Evolutionary conservation across 37 sponge, comb jelly and placozoan species (phyloP), one percentile per base, ranked within the genome.

Genomic region (Lycopodina hypogea): DNA sequence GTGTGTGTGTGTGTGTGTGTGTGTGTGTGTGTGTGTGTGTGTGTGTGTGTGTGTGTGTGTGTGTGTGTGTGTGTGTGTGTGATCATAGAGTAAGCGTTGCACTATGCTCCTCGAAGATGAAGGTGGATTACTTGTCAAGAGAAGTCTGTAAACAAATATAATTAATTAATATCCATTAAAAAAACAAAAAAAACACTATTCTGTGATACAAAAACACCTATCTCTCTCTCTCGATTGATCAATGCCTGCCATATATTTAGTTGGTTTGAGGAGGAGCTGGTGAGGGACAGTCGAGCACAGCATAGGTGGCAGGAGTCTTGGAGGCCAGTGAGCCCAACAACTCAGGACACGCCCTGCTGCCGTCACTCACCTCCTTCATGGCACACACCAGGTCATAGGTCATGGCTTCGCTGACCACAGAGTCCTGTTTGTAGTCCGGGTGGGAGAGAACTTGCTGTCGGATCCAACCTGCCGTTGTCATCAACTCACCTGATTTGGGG

Each of bases 381-480:
- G 41, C 19, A 18, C 23, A 34, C 51, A 90, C 22, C 32, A 95
- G 78, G 68, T 95, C 96, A 74, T 90, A 95, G 36, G 71, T 83
- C 34, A 95, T 84, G 40, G 51, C 45, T 32, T 97, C 98, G 28
- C 71, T 90, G 12, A 97, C 89, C 14, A 90, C 93, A 73, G 98
- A 97, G 76, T 97, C 98, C 34, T 92, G 78, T 39, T 92, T 90
- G 80, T 97, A 97, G 75, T 85, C 78, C 18, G 91, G 95, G 69
- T 97, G 98, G 3, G 72, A 69, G 22, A 41, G 32, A 21, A 97
- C 74, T 63, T 89, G 95, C 75, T 92, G 41, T 12, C 98, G 42
- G 73, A 90, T 90, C 96, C 96, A 97, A 36, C 68, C 63, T 26
- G 98, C 98, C 0, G 89, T 83, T 24, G 98, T 97, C 84, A 83